phyloP scores from a whole-genome alignment of 2,113 vertebrate genomes.

The Perca fluviatilis region DNA sequence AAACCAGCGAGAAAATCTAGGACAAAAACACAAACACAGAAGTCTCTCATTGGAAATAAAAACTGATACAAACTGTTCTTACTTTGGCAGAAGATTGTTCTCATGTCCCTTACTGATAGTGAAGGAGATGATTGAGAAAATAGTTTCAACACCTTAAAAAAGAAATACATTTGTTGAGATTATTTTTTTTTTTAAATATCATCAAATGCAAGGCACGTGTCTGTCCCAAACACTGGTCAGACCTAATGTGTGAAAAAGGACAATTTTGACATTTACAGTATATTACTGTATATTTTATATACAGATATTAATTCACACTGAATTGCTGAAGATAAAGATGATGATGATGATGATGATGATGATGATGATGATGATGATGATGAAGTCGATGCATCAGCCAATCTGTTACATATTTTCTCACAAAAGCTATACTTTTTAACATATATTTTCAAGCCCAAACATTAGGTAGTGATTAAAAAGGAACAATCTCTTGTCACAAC shows the following conservation, averaged over 20 bases:
- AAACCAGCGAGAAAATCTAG: background rate
- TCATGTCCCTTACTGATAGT: background rate
- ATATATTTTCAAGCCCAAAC: background rate
- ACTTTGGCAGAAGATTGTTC: background rate
- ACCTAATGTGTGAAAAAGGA: background rate
- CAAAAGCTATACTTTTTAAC: background rate
- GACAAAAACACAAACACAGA: background rate
- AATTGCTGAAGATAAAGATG: background rate
- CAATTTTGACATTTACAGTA: background rate
- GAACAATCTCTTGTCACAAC: background rate
- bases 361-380: no score
- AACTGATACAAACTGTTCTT: background rate
- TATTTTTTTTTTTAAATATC: background rate
- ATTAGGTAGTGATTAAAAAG: background rate
- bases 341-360: no score
- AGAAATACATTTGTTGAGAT: background rate
- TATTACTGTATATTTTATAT: background rate
- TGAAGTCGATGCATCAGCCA: background rate
- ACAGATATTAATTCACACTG: background rate
- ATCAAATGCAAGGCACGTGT: background rate
- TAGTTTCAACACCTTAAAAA: background rate
- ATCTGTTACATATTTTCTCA: background rate
- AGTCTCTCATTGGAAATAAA: background rate
- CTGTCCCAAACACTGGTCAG: no score
- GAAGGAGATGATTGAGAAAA: background rate